These are phyloP conservation scores for Neosilurus hyrtlii DNA, from an alignment of 2,797 vertebrate species.

Conservation along the genomic window DNA sequence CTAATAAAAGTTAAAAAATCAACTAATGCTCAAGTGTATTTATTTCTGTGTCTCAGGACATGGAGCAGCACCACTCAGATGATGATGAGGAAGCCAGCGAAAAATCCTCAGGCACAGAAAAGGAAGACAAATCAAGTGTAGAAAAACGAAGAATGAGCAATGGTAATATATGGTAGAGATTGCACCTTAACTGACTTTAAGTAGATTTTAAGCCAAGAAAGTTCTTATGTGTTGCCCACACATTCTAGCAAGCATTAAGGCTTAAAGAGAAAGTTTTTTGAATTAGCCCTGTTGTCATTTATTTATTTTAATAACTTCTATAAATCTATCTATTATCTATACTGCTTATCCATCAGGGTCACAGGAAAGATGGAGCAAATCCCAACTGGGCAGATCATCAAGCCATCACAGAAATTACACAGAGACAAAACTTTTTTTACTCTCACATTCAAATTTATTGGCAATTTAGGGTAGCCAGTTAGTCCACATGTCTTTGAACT, in stretches of 20 bases:
- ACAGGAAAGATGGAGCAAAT: too few species aligned
- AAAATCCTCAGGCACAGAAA: slow-evolving; percentile 67
- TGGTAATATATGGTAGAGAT: slow-evolving; percentile 30
- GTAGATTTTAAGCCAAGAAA: not conserved
- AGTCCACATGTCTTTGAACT: too few species aligned
- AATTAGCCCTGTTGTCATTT: too few species aligned
- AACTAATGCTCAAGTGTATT: not conserved
- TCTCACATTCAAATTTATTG: too few species aligned
- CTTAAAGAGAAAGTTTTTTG: too few species aligned
- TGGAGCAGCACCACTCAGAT: slow-evolving; percentile 59
- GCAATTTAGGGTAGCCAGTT: too few species aligned
- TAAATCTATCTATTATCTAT: too few species aligned
- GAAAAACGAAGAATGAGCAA: slow-evolving; percentile 63
- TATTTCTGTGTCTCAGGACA: slow-evolving; percentile 23
- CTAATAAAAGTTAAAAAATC: not conserved
- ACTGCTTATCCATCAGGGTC: too few species aligned
- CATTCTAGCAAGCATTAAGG: not conserved
- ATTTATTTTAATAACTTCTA: too few species aligned
- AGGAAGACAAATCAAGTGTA: slow-evolving; percentile 64
- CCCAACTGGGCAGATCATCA: too few species aligned
- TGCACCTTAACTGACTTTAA: not conserved
- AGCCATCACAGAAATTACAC: too few species aligned
- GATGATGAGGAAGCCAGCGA: slow-evolving; percentile 73
- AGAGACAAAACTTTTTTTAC: too few species aligned
- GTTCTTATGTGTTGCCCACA: not conserved